Percentiles rank a stretch among this genome's conserved stretches.
Evolutionary conservation across 2,797 vertebrate species (phyloP).

Genomic region (Xiphophorus birchmanni): DNA sequence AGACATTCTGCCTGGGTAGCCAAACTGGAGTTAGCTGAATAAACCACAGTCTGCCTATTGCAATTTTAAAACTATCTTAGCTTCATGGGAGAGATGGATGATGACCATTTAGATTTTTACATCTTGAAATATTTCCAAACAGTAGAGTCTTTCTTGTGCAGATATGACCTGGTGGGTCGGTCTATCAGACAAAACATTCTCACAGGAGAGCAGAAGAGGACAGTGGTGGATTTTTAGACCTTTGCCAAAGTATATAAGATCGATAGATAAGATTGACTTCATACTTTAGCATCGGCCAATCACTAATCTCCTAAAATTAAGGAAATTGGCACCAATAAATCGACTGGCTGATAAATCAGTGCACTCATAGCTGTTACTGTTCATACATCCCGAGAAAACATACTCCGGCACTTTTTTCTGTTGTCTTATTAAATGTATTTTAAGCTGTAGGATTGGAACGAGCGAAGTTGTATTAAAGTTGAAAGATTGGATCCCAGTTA

Average conservation of each 20-base stretch:
- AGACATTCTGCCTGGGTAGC: neutral
- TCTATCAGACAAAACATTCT: too few relatives aligned
- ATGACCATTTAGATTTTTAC: neutral
- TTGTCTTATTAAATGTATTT: neutral
- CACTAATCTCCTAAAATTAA: too few relatives aligned
- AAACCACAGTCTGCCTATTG: neutral
- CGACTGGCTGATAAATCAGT: too few relatives aligned
- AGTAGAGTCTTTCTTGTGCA: neutral
- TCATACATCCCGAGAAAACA: neutral
- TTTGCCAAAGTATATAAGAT: too few relatives aligned
- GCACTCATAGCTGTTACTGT: neutral
- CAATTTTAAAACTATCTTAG: neutral
- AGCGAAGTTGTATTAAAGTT: neutral
- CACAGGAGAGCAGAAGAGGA: too few relatives aligned
- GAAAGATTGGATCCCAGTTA: neutral
- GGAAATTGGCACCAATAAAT: too few relatives aligned
- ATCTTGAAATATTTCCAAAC: neutral
- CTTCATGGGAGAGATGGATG: neutral
- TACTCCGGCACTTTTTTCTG: neutral
- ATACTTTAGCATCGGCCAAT: too few relatives aligned
- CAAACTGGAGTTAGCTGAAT: neutral
- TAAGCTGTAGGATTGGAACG: neutral
- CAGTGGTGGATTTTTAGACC: too few relatives aligned
- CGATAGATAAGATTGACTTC: too few relatives aligned
- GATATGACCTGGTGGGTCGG: too few relatives aligned